These are phyloP conservation scores for Mirounga angustirostris DNA, from an alignment of 2,113 vertebrate species.

Conservation along the genomic window DNA sequence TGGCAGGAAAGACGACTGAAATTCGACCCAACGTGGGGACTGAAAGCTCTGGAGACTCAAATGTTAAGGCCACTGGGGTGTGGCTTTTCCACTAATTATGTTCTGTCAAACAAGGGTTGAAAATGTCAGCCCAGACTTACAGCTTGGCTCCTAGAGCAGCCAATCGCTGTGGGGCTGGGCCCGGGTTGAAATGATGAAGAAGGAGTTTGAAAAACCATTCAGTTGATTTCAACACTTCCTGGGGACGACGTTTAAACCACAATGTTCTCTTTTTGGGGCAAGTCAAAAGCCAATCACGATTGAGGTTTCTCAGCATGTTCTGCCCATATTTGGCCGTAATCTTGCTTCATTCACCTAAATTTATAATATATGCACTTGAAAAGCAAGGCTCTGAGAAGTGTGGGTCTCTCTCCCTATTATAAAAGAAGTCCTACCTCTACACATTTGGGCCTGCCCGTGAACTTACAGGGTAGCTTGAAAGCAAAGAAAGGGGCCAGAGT, in stretches of 20 bases:
- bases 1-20: slow-evolving; percentile 68
- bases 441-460: slow-evolving; percentile 40
- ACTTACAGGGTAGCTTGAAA: slow-evolving; percentile 32
- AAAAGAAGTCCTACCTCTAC: slow-evolving; percentile 69
- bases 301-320: slow-evolving; percentile 74
- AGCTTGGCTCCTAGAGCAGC: not conserved
- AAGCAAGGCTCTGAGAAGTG: slow-evolving; percentile 47
- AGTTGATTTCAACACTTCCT: slow-evolving; percentile 66
- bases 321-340: slow-evolving; percentile 86
- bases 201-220: slow-evolving; percentile 63
- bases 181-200: not conserved
- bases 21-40: slow-evolving; percentile 18
- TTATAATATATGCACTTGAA: slow-evolving; percentile 75
- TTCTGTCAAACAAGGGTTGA: not conserved
- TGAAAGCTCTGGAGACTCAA: slow-evolving; percentile 41
- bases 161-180: not conserved
- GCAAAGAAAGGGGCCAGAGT: not conserved
- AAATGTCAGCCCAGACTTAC: not conserved
- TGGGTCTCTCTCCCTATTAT: slow-evolving; percentile 1
- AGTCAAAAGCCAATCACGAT: slow-evolving; percentile 59
- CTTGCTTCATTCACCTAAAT: slow-evolving; percentile 84
- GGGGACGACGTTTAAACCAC: slow-evolving; percentile 49
- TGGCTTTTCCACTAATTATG: slow-evolving; percentile 60
- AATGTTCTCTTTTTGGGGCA: slow-evolving; percentile 68
- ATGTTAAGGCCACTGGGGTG: slow-evolving; percentile 53